Evolutionary conservation across 2,888 invertebrate genomes (phyloP), one percentile per base, ranked within the genome.

Genomic region (Phengaris alcon): DNA sequence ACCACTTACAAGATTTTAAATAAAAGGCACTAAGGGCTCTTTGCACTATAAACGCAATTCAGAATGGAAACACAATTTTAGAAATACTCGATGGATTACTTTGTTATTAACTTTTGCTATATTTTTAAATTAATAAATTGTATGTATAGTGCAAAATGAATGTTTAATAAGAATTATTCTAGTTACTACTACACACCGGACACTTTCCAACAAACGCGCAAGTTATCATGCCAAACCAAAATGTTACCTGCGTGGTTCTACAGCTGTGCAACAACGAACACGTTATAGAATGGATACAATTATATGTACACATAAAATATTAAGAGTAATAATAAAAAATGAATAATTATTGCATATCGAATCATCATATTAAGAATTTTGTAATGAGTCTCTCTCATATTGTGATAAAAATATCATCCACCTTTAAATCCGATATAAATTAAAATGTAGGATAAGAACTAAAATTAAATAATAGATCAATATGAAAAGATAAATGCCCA

Each of bases 211-310:
- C 12, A 64, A 64, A 35, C 13, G 22, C 59, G 22, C 35, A 64
- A 22, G 22, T 64, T 44, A 12, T 64, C 64, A 64, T 64, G 64
- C 64, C 44, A 64, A 64, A 35, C 64, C 35, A 64, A 35, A 35
- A 64, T 13, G 64, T 64, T 64, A 64, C 64, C 64, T 44, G 64
- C 44, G 64, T 64, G 8, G 35, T 64, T 35, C 35, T 64, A 64
- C 64, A 64, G 64, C 64, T 64, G 64, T 64, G 64, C 64, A 64
- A 35, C 64, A 64, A 64, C 13, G 64, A 64, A 59, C 59, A 59
- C 35, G 44, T 64, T 64, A 35, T 64, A 6, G 12, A 22, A 64
- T 64, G 6, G 12, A 64, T 12, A 64, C 35, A 35, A 13, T 64
- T 44, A 22, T 35, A 64, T 44, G 10, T 8, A 22, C 52, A 44